Base-by-base conservation (phyloP, 1,140 invertebrate genomes). In the Berghia stephanieae region DNA sequence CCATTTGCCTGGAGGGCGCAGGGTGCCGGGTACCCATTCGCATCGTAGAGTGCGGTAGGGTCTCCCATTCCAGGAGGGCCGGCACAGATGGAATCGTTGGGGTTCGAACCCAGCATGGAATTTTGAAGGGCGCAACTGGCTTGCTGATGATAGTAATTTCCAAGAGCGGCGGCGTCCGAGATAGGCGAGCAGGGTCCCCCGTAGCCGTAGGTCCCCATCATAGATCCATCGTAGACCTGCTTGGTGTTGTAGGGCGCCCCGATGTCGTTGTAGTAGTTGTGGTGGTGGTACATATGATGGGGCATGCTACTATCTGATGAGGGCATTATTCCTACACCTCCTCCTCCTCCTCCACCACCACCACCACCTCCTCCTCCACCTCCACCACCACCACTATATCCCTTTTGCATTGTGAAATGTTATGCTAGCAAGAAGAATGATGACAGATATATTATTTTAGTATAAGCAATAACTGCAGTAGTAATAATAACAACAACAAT, bases 1-100 rank as follows among this genome's bases (percentile, higher is more conserved):
- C 72, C 72, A 27, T 63, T 75, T n/a, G 52, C 72, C 36, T 60
- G 72, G 24, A 75, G 24, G 31, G 42, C 72, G 55, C 72, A 75
- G 6, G 72, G 55, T 2, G 31, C 24, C 34, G 46, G 36, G 46
- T 63, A 75, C 27, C 72, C 72, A n/a, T 75, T 75, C 24, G 55
- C 52, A 40, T 75, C 72, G 31, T 75, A 79, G 69, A 63, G n/a
- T 24, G 60, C 60, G 68, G 79, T 57, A 76, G 78, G 77, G 46
- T 75, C 72, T 1, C 72, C 68, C 34, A 40, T 43, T 18, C 42
- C 36, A 24, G 40, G n/a, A n/a, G n/a, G n/a, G n/a, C n/a, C n/a
- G n/a, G n/a, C n/a, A n/a, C n/a, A n/a, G n/a, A n/a, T n/a, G n/a
- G n/a, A n/a, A n/a, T n/a, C n/a, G n/a, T n/a, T n/a, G n/a, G n/a